Conservation (phyloP, 2,113 vertebrate species). For the Phalacrocorax brasilianus region DNA sequence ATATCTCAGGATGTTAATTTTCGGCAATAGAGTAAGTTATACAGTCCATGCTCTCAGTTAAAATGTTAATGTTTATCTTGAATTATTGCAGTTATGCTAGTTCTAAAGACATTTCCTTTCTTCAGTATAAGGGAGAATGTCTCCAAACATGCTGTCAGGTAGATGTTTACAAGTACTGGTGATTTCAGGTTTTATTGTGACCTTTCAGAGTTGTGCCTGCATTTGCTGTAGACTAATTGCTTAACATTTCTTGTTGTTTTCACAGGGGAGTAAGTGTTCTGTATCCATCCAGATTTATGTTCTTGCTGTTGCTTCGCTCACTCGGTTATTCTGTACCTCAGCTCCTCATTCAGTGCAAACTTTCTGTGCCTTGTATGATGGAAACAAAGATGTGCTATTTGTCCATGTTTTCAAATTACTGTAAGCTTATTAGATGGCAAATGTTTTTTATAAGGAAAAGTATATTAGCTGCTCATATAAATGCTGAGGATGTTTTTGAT, state of each 20-base stretch:
- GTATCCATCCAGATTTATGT: background rate
- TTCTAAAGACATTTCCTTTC: background rate
- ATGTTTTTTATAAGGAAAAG: background rate
- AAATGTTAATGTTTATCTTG: background rate
- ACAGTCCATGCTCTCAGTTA: background rate
- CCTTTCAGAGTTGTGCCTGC: background rate
- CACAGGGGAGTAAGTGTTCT: background rate
- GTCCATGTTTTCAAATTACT: background rate
- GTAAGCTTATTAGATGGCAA: background rate
- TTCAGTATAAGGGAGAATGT: background rate
- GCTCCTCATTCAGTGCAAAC: background rate
- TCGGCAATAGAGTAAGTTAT: background rate
- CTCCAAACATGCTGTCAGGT: background rate
- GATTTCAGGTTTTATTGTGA: slow-evolving; percentile 24
- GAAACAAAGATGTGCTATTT: background rate
- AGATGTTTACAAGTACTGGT: background rate
- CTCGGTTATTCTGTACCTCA: background rate
- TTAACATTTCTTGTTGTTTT: background rate
- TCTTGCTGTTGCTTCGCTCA: background rate
- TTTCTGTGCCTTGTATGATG: background rate
- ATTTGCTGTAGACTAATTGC: background rate
- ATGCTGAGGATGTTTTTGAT: background rate
- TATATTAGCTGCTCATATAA: background rate
- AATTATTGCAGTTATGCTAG: background rate
- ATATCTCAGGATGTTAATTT: background rate